phyloP scores from a whole-genome alignment of 2,888 invertebrate species.

The Pimpla rufipes region DNA sequence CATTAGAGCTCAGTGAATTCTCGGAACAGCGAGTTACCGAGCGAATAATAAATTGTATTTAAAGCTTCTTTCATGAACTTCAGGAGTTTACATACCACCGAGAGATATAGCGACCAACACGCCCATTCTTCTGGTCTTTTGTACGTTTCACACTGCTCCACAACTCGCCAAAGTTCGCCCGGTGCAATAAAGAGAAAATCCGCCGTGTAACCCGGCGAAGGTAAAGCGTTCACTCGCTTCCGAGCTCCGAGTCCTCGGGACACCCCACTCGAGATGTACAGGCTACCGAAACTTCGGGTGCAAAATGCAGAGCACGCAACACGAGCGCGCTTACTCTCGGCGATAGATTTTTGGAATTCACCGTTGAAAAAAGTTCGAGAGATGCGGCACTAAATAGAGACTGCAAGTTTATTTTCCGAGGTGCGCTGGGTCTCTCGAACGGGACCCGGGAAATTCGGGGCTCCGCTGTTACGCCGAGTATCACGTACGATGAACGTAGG shows the following conservation, averaged over 20 bases:
- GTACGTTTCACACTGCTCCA: background rate
- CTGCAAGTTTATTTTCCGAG: conserved; percentile 4
- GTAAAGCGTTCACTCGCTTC: conserved; percentile 8
- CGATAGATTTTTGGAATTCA: background rate
- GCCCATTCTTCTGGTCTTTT: background rate
- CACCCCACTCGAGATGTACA: background rate
- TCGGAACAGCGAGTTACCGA: background rate
- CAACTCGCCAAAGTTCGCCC: conserved; percentile 1
- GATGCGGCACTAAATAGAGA: background rate
- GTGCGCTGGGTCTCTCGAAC: background rate
- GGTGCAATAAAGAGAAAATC: conserved; percentile 5
- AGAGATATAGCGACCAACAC: background rate
- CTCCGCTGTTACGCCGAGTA: background rate
- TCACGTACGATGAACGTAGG: background rate
- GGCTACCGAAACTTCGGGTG: background rate
- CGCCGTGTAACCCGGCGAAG: background rate
- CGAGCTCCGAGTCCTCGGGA: background rate
- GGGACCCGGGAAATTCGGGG: background rate
- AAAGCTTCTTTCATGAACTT: background rate
- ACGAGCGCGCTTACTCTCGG: background rate
- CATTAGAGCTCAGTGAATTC: no score
- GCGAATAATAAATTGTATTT: background rate
- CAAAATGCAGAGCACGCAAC: background rate
- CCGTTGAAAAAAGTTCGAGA: background rate
- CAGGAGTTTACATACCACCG: background rate